A percentile compares a stretch with the other conserved stretches of the same genome.
phyloP scores from a whole-genome alignment of 30 jellyfish, hydroid and myxozoan genomes.

The Chironex yamaguchii region DNA sequence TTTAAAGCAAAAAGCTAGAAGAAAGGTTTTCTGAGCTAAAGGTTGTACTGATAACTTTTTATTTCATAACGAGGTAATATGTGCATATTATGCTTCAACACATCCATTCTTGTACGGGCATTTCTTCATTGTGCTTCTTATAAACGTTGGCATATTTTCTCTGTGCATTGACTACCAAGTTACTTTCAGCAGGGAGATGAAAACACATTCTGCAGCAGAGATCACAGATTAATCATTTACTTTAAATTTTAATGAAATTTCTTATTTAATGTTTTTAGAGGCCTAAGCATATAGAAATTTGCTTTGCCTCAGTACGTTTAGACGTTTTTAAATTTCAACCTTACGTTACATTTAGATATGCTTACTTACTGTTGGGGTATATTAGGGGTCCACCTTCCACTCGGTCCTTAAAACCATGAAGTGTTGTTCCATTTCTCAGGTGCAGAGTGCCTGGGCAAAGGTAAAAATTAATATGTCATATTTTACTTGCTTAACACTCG shows the following conservation, averaged over 20 bases:
- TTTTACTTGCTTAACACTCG: too few relatives aligned
- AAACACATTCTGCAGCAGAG: background rate
- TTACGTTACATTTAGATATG: too few relatives aligned
- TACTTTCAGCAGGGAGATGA: background rate
- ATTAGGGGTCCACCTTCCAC: too few relatives aligned
- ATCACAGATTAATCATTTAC: background rate
- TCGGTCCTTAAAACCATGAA: too few relatives aligned
- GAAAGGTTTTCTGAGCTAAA: background rate
- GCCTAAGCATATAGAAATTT: too few relatives aligned
- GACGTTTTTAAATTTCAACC: too few relatives aligned
- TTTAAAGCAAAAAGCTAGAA: background rate
- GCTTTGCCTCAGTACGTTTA: too few relatives aligned
- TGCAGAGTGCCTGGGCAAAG: too few relatives aligned
- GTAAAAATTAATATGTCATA: too few relatives aligned
- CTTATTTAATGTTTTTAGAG: background rate
- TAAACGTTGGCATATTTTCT: too few relatives aligned
- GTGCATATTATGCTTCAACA: background rate
- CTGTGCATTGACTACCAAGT: background rate
- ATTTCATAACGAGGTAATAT: background rate
- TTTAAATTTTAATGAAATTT: background rate
- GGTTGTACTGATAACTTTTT: background rate
- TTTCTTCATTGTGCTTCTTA: background rate
- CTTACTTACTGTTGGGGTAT: too few relatives aligned
- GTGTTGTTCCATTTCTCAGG: too few relatives aligned
- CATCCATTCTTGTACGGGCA: background rate